These are phyloP conservation scores for Endomychus coccineus DNA, from an alignment of 2,888 invertebrate genomes.

Conservation along the genomic window DNA sequence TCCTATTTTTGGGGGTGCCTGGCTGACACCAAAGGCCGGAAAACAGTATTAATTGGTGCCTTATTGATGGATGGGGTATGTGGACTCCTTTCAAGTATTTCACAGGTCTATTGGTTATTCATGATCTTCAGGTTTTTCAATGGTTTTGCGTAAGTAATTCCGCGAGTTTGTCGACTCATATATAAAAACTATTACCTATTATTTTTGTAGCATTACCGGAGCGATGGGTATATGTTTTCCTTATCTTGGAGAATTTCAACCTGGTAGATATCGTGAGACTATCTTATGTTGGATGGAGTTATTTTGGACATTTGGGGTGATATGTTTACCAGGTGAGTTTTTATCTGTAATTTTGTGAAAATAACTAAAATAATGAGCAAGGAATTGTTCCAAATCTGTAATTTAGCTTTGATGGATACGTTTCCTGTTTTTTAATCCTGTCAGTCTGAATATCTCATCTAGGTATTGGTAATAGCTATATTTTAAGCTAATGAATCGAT, in stretches of 20 bases:
- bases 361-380: no score
- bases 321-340: constrained; percentile 59
- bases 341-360: no score
- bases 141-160: constrained; percentile 66
- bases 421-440: no score
- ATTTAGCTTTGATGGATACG: no score
- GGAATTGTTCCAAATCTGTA: no score
- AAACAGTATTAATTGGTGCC: constrained; percentile 63
- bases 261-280: constrained; percentile 69
- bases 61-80: constrained; percentile 65
- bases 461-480: no score
- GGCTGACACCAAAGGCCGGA: constrained; percentile 76
- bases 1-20: constrained; percentile 81
- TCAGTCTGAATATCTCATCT: no score
- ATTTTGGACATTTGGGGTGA: constrained; percentile 76
- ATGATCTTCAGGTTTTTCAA: constrained; percentile 67
- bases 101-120: constrained; percentile 65
- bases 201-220: constrained; percentile 58
- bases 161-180: background rate
- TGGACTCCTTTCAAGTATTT: constrained; percentile 65
- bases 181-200: background rate
- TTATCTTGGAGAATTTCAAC: constrained; percentile 75
- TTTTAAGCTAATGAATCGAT: no score
- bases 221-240: constrained; percentile 79
- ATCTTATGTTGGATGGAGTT: constrained; percentile 80